Base-by-base conservation (phyloP, 2,888 invertebrate species). In the Lasioglossum marginatum region DNA sequence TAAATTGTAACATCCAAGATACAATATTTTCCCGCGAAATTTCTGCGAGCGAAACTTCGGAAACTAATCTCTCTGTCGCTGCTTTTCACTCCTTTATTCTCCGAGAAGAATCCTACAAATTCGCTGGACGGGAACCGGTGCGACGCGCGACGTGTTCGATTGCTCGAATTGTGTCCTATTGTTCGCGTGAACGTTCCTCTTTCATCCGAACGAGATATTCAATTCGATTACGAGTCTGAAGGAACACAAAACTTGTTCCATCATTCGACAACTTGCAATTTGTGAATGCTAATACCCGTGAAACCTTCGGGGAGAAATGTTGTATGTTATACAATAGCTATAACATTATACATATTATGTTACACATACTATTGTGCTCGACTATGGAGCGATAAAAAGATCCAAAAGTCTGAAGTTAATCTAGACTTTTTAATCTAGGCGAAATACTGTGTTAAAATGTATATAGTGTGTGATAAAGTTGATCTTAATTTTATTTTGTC, bases 1-100 rank as follows among this genome's bases (percentile, higher is more conserved):
- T 71, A 34, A 79, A 77, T 82, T 31, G 82, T 77, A 77, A 74
- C 74, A 52, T 63, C 63, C 66, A 66, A 70, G 85, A 80, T 75
- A 79, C 86, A 34, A 87, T 85, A 85, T 72, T 78, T 77, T 72
- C 43, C 23, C 72, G 45, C 70, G 77, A 81, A 73, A 83, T 76
- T 68, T 77, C 52, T 23, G 31, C n/a, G 78, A 83, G 76, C 43
- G 76, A 84, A 79, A 81, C 60, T 75, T 70, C 10, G 52, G 45
- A 37, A 37, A 79, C 81, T 81, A 81, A 81, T 81, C 43, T 57
- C 77, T 31, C 43, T 27, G 23, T 23, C 73, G 10, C 52, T 57
- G 66, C 52, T 23, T 43, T 78, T 68, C 48, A 10, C 70, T 27
- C 43, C 40, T 57, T 74, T 66, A 45, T 34, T 10, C 73, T 31